Evolutionary conservation across 2,113 vertebrate genomes (phyloP), one percentile per base, ranked within the genome.

Genomic region (Sprattus sprattus): DNA sequence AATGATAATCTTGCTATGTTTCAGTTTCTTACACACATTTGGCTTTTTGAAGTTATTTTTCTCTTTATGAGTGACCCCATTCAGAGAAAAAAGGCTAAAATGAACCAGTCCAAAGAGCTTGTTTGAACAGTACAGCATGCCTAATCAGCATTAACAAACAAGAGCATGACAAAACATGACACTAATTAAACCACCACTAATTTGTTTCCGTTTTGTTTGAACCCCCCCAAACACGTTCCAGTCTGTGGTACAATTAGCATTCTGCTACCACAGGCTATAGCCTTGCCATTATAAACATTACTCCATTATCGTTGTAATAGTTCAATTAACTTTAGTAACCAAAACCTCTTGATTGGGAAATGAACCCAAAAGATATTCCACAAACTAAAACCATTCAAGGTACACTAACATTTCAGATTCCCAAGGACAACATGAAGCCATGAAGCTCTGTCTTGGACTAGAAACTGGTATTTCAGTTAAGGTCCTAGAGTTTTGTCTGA

Each of bases 31-130:
- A 39, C 71, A 78, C 71, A 2, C 25, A 39, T 78, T 78, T 32
- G 64, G n/a, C 28, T 71, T 71, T 57, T 71, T 71, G 28, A 32
- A 78, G 71, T 78, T 78, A 78, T 78, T 20, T 28, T 78, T 49
- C 22, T 49, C 22, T 28, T n/a, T 75, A 13, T 75, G 44, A 75
- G 22, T 32, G 47, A 49, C 67, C 18, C 64, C 49, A 8, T 75
- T 75, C 32, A 50, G 1, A 80, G 64, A 85, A 86, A 89, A 25
- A 60, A 82, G 81, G 85, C n/a, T 67, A 82, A 49, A 22, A 45
- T 44, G 20, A 49, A 78, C 10, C 71, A 78, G 25, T 39, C 28
- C 1, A 78, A 78, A 4, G 32, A 78, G 1, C 28, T 13, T 32
- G 28, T 71, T 32, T 32, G 7, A 28, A 25, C 2, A 25, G 28